Conservation (phyloP, 2,797 vertebrate genomes). For the Distichodus sexfasciatus region DNA sequence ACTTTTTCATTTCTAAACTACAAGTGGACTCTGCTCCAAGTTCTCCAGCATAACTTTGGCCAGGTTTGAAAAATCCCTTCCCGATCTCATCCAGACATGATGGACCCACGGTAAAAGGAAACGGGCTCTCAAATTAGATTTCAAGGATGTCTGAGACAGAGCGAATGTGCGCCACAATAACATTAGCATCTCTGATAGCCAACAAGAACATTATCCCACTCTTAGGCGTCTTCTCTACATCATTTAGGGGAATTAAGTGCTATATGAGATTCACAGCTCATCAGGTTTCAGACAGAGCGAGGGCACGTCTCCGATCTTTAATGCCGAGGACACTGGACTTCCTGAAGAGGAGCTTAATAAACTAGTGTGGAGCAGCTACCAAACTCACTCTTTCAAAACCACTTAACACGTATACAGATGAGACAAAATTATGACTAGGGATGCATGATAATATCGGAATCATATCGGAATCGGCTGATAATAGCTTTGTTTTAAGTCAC, state of each 20-base stretch:
- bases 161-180: slow-evolving; percentile 16
- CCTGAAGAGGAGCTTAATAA: no score
- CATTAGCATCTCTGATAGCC: background rate
- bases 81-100: background rate
- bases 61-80: slow-evolving; percentile 28
- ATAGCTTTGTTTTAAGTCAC: no score
- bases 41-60: slow-evolving; percentile 38
- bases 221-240: slow-evolving; percentile 10
- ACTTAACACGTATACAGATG: no score
- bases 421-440: no score
- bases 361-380: no score
- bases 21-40: background rate
- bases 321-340: slow-evolving; percentile 10
- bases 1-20: no score
- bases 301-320: slow-evolving; percentile 10
- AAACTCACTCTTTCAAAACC: no score
- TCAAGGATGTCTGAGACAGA: background rate
- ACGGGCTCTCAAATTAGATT: slow-evolving; percentile 10
- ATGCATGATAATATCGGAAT: no score
- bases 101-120: background rate
- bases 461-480: no score
- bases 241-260: slow-evolving; percentile 33
- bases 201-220: slow-evolving; percentile 6
- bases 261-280: slow-evolving; percentile 22
- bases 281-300: slow-evolving; percentile 22